Evolutionary conservation across 2,888 invertebrate species (phyloP), one percentile per base, ranked within the genome.

Genomic region (Gymnosoma rotundatum): DNA sequence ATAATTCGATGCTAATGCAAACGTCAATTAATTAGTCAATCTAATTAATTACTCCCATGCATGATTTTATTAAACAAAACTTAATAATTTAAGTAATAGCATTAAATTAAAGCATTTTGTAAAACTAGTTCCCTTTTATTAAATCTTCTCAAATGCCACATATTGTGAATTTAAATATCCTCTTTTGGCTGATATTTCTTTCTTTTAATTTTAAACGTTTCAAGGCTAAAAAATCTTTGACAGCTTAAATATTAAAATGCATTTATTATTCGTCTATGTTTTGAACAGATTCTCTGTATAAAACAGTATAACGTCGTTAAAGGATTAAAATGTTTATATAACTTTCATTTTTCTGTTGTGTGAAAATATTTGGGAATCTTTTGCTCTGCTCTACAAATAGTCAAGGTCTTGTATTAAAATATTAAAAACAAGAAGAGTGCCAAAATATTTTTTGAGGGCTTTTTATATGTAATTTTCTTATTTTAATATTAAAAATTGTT

Each of bases 341-440:
- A 58, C 9, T 70, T 64, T 52, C 18, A 48, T 56, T 83, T 63
- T 63, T 64, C 48, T 64, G 32, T 54, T 74, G n/a, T n/a, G 36
- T 75, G 48, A 4, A 45, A 56, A 38, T 58, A 52, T 25, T 69
- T 63, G 69, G 54, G 32, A 54, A 25, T 78, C 36, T 48, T 66
- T 12, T 79, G 38, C 42, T 61, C 45, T 61, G 73, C 32, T 74
- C 42, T 60, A 12, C 42, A 7, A 42, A 74, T 48, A 16, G 78
- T 84, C 84, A 84, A 84, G 84, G 84, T 70, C 78, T 32, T 78
- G 69, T 63, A 36, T 70, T 61, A 50, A 66, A 78, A 73, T 83
- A 73, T 54, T 54, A 70, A 67, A 66, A 60, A 54, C 42, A 56
- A 69, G 54, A 67, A 69, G 3, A 32, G 73, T 78, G 78, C 73